Percentiles rank a stretch among this genome's conserved stretches.
phyloP scores from a whole-genome alignment of 2,113 vertebrate genomes.

The Lethenteron reissneri region DNA sequence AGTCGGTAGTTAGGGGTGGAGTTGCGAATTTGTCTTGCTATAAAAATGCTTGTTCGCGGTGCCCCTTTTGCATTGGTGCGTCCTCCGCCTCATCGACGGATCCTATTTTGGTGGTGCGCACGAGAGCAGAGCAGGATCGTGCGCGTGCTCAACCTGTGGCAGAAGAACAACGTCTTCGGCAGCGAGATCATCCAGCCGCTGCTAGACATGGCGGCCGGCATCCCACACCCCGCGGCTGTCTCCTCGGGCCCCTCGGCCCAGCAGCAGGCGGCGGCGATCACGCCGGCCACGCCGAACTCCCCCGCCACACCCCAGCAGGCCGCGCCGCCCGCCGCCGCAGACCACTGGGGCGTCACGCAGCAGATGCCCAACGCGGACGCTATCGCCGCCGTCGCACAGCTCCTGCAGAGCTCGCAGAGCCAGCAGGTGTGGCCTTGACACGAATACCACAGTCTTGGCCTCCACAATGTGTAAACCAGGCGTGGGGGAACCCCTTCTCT shows the following conservation, averaged over 20 bases:
- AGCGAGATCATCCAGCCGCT: slow-evolving; percentile 97
- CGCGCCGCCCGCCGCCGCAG: slow-evolving; percentile 59
- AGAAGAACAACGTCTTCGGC: slow-evolving; percentile 95
- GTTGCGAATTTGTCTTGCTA: too few species aligned
- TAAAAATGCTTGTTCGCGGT: too few species aligned
- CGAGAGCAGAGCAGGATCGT: slow-evolving; percentile 74
- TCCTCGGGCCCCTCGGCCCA: slow-evolving; percentile 27
- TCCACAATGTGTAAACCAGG: too few species aligned
- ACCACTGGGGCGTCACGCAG: slow-evolving; percentile 52
- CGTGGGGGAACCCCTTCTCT: too few species aligned
- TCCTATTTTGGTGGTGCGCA: too few species aligned
- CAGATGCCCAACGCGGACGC: slow-evolving; percentile 91
- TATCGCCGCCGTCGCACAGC: slow-evolving; percentile 80
- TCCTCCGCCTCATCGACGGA: too few species aligned
- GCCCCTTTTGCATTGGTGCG: too few species aligned
- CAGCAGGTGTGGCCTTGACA: slow-evolving; percentile 50
- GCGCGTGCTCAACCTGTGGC: slow-evolving; percentile 87
- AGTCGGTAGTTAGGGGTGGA: too few species aligned
- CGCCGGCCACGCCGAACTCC: slow-evolving; percentile 45
- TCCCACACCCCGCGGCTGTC: slow-evolving; percentile 64
- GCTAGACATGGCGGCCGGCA: slow-evolving; percentile 85
- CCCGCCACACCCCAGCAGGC: slow-evolving; percentile 77
- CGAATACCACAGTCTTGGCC: too few species aligned
- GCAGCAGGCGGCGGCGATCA: too few species aligned
- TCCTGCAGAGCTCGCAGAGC: slow-evolving; percentile 87